Percentiles rank a stretch among this genome's conserved stretches.
Conservation (phyloP, 1,140 invertebrate species). For the Solen grandis region DNA sequence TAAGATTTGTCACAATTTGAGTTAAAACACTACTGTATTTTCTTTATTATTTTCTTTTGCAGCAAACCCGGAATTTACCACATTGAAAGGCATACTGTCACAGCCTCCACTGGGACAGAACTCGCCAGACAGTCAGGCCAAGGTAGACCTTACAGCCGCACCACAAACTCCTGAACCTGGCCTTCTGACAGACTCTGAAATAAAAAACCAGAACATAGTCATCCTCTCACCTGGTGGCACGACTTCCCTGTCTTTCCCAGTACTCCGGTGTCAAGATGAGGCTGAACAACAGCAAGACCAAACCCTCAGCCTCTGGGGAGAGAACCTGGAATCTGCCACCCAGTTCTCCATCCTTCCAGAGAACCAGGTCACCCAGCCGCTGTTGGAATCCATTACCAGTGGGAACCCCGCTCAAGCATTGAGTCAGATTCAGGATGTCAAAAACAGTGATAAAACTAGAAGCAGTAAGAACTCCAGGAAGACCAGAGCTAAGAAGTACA, state of each 20-base stretch:
- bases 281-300: background rate
- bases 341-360: constrained; percentile 26
- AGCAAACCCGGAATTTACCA: background rate
- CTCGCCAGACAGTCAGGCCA: background rate
- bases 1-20: background rate
- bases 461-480: background rate
- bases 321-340: constrained; percentile 14
- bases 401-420: constrained; percentile 1
- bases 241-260: constrained; percentile 8
- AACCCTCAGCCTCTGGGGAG: constrained; percentile 24
- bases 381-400: constrained; percentile 4
- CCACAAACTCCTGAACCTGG: background rate
- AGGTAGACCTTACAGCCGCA: background rate
- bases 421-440: background rate
- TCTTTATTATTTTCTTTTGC: background rate
- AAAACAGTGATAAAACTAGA: constrained; percentile 1
- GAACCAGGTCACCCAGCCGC: constrained; percentile 1
- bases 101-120: constrained; percentile 8
- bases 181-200: background rate
- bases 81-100: constrained; percentile 14
- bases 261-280: constrained; percentile 29
- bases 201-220: constrained; percentile 15
- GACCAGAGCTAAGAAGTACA: background rate
- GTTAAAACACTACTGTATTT: background rate
- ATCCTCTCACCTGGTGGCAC: constrained; percentile 31